Conservation (phyloP, 1,140 invertebrate species). For the Musca domestica region DNA sequence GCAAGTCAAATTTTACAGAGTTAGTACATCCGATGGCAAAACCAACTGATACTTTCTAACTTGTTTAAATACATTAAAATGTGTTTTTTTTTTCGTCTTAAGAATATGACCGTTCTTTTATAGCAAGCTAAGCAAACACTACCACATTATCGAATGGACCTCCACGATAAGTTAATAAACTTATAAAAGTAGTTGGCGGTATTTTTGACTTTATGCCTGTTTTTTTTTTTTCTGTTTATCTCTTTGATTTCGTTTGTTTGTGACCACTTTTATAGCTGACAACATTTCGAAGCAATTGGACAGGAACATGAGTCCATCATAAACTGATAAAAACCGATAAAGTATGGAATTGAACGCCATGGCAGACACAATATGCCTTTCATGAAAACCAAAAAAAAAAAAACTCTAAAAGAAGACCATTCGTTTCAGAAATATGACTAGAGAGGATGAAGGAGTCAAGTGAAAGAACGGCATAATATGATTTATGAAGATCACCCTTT, state of each 20-base stretch:
- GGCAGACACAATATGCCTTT: background rate
- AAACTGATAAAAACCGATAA: constrained; percentile 22
- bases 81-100: too few relatives aligned
- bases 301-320: constrained; percentile 20
- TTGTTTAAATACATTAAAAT: too few relatives aligned
- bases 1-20: too few relatives aligned
- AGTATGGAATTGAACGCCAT: background rate
- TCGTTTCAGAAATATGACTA: too few relatives aligned
- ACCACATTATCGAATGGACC: too few relatives aligned
- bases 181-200: constrained; percentile 16
- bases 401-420: background rate
- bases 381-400: background rate
- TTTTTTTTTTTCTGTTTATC: background rate
- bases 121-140: too few relatives aligned
- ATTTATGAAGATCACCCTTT: constrained; percentile 23
- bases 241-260: background rate
- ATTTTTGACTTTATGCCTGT: background rate
- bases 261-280: constrained; percentile 16
- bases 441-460: background rate
- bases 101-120: too few relatives aligned
- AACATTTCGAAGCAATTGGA: constrained; percentile 21
- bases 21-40: too few relatives aligned
- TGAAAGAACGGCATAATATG: constrained; percentile 11
- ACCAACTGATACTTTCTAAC: too few relatives aligned
- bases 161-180: constrained; percentile 2